Percentiles rank a stretch among this genome's conserved stretches.
Evolutionary conservation across 2,888 invertebrate genomes (phyloP).

Genomic region (Drepanosiphum platanoidis): DNA sequence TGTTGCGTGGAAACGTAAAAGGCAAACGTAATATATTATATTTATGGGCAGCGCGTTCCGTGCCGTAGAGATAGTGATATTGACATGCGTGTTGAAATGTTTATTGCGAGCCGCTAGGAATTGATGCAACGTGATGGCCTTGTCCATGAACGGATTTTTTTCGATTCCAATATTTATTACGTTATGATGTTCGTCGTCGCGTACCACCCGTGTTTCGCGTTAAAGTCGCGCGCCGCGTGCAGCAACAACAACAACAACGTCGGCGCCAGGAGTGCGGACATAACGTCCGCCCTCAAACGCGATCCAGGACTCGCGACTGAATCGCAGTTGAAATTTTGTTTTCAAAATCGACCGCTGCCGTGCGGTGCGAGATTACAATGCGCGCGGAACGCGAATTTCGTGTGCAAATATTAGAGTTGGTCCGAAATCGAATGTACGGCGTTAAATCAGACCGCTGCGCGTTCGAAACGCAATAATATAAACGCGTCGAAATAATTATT

Average conservation of each 20-base stretch:
- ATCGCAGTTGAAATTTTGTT: no score
- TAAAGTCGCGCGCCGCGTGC: neutral
- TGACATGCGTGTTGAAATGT: neutral
- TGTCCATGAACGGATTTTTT: neutral
- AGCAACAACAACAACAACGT: neutral
- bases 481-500: no score
- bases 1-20: no score
- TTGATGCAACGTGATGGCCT: neutral
- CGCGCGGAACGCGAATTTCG: no score
- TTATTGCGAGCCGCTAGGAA: neutral
- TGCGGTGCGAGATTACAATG: no score
- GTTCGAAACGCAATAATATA: no score
- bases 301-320: no score
- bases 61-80: neutral
- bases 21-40: neutral
- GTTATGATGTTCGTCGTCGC: neutral
- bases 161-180: neutral
- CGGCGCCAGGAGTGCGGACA: neutral
- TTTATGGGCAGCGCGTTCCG: neutral
- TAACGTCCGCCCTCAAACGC: neutral
- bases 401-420: no score
- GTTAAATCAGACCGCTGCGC: no score
- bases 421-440: no score
- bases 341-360: no score
- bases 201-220: neutral